These are phyloP conservation scores for Lepidocyrtinus sp. DNA, from an alignment of 2,888 invertebrate genomes.

Conservation along the genomic window DNA sequence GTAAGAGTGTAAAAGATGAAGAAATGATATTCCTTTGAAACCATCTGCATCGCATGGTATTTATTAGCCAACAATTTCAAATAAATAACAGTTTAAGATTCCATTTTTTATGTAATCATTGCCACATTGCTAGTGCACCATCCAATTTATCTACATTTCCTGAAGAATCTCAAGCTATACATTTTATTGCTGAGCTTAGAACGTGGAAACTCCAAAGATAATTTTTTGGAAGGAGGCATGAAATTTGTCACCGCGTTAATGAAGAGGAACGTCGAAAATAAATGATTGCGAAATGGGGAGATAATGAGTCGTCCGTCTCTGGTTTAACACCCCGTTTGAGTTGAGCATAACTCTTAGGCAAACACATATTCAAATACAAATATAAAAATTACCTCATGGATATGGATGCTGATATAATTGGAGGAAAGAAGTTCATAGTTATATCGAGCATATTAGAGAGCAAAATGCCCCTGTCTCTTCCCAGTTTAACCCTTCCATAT, in stretches of 20 bases:
- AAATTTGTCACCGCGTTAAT: constrained; percentile 71
- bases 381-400: too few relatives aligned
- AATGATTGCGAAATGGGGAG: constrained; percentile 71
- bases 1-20: too few relatives aligned
- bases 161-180: constrained; percentile 23
- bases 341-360: too few relatives aligned
- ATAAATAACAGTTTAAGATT: constrained; percentile 52
- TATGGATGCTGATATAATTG: too few relatives aligned
- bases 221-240: constrained; percentile 54
- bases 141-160: constrained; percentile 1
- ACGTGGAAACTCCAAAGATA: not conserved
- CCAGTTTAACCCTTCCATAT: not conserved
- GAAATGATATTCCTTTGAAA: not conserved
- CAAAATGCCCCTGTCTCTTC: too few relatives aligned
- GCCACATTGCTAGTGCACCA: constrained; percentile 17
- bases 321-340: constrained; percentile 68
- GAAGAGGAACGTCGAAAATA: constrained; percentile 70
- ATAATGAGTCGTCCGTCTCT: constrained; percentile 70
- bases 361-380: too few relatives aligned
- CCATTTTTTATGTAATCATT: constrained; percentile 47
- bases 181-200: constrained; percentile 50
- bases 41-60: constrained; percentile 33
- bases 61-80: constrained; percentile 50
- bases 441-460: too few relatives aligned
- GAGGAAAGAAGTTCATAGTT: too few relatives aligned